Evolutionary conservation across 2,888 invertebrate genomes (phyloP).

Genomic region (Apamea sordens): DNA sequence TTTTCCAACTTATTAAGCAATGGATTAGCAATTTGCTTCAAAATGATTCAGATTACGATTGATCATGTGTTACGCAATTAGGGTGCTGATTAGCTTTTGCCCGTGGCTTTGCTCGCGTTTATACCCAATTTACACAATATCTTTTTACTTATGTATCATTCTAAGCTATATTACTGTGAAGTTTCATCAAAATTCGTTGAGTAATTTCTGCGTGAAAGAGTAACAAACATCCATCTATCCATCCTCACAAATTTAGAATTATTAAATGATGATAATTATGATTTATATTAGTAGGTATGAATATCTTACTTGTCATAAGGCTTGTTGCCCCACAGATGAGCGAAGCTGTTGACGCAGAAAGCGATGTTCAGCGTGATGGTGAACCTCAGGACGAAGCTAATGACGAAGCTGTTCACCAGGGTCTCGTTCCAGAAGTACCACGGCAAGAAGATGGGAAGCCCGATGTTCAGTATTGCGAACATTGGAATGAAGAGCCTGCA

Average conservation of each 20-base stretch:
- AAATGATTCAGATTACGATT: too few species aligned
- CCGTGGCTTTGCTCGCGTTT: neutral
- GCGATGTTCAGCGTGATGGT: constrained; percentile 96
- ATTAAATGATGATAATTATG: too few species aligned
- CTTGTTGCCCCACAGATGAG: constrained; percentile 97
- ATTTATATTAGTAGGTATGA: too few species aligned
- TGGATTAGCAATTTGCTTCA: too few species aligned
- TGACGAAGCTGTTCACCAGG: constrained; percentile 94
- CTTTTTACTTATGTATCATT: neutral
- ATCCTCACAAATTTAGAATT: neutral
- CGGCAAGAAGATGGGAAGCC: constrained; percentile 94
- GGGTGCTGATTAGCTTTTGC: too few species aligned
- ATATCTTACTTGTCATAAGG: constrained; percentile 95
- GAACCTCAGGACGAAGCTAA: constrained; percentile 96
- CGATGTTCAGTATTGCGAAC: constrained; percentile 92
- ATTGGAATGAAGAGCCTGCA: constrained; percentile 93
- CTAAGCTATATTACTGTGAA: neutral
- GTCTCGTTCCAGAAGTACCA: constrained; percentile 96
- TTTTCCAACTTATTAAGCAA: too few species aligned
- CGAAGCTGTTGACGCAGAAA: constrained; percentile 98
- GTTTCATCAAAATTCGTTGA: neutral
- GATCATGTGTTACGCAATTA: too few species aligned
- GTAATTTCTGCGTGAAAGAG: neutral
- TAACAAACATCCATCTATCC: neutral
- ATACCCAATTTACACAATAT: too few species aligned